phyloP scores from a whole-genome alignment of 2,113 vertebrate genomes.

The Lucifuga dentata region DNA sequence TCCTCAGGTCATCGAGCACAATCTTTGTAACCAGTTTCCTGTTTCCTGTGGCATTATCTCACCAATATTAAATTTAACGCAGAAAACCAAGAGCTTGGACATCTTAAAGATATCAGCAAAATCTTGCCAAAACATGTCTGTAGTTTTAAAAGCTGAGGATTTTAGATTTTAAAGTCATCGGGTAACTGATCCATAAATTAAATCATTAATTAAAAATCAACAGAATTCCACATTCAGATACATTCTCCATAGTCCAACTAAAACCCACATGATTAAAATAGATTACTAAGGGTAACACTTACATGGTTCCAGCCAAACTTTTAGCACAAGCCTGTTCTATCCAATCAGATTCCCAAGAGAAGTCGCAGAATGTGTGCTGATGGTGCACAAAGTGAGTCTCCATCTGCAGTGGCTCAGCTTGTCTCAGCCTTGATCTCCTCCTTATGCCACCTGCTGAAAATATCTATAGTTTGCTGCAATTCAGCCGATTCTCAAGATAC shows the following conservation, averaged over 20 bases:
- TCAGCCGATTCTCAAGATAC: slow-evolving; percentile 60
- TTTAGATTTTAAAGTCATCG: neutral
- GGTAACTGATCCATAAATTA: too few species aligned
- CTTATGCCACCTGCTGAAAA: slow-evolving; percentile 59
- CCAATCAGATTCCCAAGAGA: slow-evolving; percentile 32
- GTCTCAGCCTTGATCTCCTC: slow-evolving; percentile 43
- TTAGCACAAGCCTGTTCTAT: slow-evolving; percentile 34
- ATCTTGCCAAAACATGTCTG: neutral
- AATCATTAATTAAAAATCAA: too few species aligned
- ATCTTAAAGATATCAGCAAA: neutral
- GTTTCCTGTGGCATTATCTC: too few species aligned
- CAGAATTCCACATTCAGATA: too few species aligned
- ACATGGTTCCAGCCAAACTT: slow-evolving; percentile 29
- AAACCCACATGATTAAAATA: slow-evolving; percentile 37
- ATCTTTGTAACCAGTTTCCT: too few species aligned
- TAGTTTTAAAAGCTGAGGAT: neutral
- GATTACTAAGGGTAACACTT: slow-evolving; percentile 37
- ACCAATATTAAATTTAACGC: too few species aligned
- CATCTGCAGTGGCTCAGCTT: slow-evolving; percentile 45
- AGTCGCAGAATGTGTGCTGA: slow-evolving; percentile 18
- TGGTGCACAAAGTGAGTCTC: slow-evolving; percentile 41
- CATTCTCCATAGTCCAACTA: neutral
- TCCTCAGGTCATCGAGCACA: too few species aligned
- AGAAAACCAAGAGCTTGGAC: neutral
- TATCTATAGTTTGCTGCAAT: slow-evolving; percentile 45